Evolutionary conservation across 92 coral and sea anemone genomes (phyloP), one percentile per base, ranked within the genome.

Genomic region (Virgularia gustaviana): DNA sequence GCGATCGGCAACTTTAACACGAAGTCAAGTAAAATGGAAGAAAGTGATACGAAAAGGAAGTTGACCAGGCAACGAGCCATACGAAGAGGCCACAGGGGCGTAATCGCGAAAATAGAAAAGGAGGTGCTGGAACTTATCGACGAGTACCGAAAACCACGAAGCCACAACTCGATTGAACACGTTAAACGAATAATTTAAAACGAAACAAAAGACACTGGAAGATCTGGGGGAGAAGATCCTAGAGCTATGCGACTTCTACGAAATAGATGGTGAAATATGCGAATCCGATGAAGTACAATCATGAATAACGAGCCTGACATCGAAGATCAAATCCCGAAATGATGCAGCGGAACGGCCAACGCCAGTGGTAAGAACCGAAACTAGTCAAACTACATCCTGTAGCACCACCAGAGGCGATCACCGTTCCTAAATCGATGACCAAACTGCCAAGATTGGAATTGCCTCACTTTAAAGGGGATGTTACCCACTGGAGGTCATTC

Each of bases 41-140:
- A 35, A 56, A 51, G 29, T 56, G 53, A 45, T 38, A 43, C 25
- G 44, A 47, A 15, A 2, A 66, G 78, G 49, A 63, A 78, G 0
- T 49, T 71, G 45, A 36, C 61, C 38, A 83, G 76, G 27, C 28
- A 60, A 18, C 68, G 80, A 64, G 81, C 81, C 55, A 56, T 73
- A 72, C 73, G 86, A 39, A 79, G 71, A 38, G 90, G 84, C 5
- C 68, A 86, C 31, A 72, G 84, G 19, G 86, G 86, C 77, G 86
- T 81, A 20, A 63, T 62, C 5, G 73, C 84, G 42, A 86, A 78
- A 67, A 77, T 81, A 41, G 24, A 41, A 29, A 73, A 67, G 41
- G 83, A 77, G 65, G 80, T 83, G 5, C 82, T 81, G 30, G 76
- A 72, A 57, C 76, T 76, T 52, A 66, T 63, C 37, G 57, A 64